Evolutionary conservation across 1,140 invertebrate species (phyloP), one percentile per base, ranked within the genome.

Genomic region (Drosophila cardini): DNA sequence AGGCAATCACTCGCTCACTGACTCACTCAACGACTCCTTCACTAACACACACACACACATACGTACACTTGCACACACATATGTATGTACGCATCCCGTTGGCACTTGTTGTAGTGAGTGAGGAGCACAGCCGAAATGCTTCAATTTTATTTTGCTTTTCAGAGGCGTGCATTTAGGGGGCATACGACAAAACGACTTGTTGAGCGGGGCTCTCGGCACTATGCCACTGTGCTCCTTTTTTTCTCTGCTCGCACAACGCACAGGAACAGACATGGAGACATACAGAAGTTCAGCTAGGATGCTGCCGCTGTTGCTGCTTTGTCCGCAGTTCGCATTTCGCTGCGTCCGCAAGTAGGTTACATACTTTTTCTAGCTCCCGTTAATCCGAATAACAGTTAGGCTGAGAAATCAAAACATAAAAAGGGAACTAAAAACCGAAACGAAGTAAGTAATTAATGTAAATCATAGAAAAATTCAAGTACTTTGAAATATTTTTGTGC

Each of bases 341-440:
- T 83, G 84, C 79, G 84, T 72, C 79, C 79, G 69, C 79, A 89
- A 89, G 84, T 89, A 83, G 84, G 84, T 87, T 87, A 86, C 76
- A 83, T 53, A 84, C 82, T 86, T 86, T 76, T 73, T 45, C 52
- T 43, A 30, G 68, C 58, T 80, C 43, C 18, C 43, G 53, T 45
- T 13, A 48, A 56, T 42, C 46, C 8, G 4, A 52, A 61, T n/a
- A 4, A 30, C 40, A 50, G 38, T 36, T 15, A 26, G 62, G 8
- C 46, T 43, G n/a, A 50, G 34, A 10, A 15, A 46, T 16, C 4
- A 57, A 10, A 8, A 26, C 21, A 26, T 26, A 26, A 26, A 26
- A 26, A 26, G 5, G 21, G 18, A 26, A 42, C 6, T 15, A 13
- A 42, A 15, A 11, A 40, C 10, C n/a, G 56, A 26, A 9, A 16